Base-by-base conservation (phyloP, 2,113 vertebrate species). In the Zosterops pallidus region DNA sequence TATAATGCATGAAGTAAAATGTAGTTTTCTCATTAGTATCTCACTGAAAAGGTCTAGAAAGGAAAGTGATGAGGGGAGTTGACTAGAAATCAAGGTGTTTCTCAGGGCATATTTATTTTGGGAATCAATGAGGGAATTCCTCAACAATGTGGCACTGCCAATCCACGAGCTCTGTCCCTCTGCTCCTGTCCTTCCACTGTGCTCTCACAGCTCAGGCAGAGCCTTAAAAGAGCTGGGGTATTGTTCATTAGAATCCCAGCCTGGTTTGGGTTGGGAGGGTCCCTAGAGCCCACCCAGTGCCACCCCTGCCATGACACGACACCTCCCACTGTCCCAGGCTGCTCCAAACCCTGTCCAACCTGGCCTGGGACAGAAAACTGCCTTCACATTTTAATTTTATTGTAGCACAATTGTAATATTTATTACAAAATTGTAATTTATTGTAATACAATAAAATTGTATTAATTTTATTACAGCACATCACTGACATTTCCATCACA, bases 1-100 rank as follows among this genome's bases (percentile, higher is more conserved):
- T 72, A 56, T 72, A 85, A 77, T 29, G 29, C 37, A 53, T 89
- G n/a, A 69, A 92, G 68, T 35, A 89, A 81, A 84, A 68, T 14
- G 26, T 26, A 12, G 9, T 56, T 83, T 42, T 56, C 55, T 86
- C 37, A 62, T 88, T 70, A 77, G 42, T 33, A 59, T 57, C 49
- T 82, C 77, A 50, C 39, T 42, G 33, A 29, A 64, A 59, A 79
- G 33, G 31, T 14, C 65, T 53, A 47, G 47, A 76, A 86, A 63
- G 20, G 47, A 21, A 71, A 87, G 26, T 4, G 22, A 42, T 83
- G 60, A 44, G 44, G 18, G 14, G 8, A 18, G 50, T 0, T 78
- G 69, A 75, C 33, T 12, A 21, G 52, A 74, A 89, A 67, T 62
- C 42, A 70, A 74, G 47, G 46, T n/a, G 9, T 28, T 90, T 29